Base-by-base conservation (phyloP, 2,113 vertebrate genomes). In the Leptobrachium leishanense region DNA sequence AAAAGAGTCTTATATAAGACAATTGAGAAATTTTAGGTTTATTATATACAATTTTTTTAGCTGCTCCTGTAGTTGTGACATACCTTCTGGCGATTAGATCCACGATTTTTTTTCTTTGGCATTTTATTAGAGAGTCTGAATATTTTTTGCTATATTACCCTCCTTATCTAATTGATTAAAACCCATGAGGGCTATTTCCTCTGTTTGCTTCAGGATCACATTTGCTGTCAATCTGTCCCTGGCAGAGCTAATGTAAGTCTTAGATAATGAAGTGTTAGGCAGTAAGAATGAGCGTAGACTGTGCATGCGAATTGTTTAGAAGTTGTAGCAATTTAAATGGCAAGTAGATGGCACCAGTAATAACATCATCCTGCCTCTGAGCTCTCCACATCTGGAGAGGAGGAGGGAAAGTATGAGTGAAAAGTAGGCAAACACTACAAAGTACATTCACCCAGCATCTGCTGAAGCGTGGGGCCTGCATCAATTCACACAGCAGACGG, bases 341-440 rank as follows among this genome's bases (percentile, higher is more conserved):
- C 65, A 68, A 81, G 78, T 81, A 81, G 78, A 55, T 81, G 71
- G 78, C 78, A 74, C 78, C 54, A 74, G n/a, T 62, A 74, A 55
- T 46, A 53, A 68, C 31, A 64, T 3, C 39, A 64, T 3, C 10
- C 59, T 43, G 77, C 44, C 55, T 44, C 40, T 44, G 53, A 13
- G 65, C 62, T 42, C 39, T 12, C 11, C 70, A 74, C 64, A 74
- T 81, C 71, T 81, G 78, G 64, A 46, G 5, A 44, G 39, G 39
- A 68, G 31, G 43, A 57, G 77, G 77, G 42, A 66, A 73, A 73
- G 59, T 31, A 54, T 43, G 9, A 80, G 71, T 81, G 78, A 72
- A 64, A 81, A 74, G 43, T 55, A 74, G 64, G 39, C 78, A 74
- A 81, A 71, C 78, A 81, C 78, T 81, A 81, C 78, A 81, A 81